Evolutionary conservation across 1,140 invertebrate species (phyloP), one percentile per base, ranked within the genome.

Genomic region (Penaeus indicus): DNA sequence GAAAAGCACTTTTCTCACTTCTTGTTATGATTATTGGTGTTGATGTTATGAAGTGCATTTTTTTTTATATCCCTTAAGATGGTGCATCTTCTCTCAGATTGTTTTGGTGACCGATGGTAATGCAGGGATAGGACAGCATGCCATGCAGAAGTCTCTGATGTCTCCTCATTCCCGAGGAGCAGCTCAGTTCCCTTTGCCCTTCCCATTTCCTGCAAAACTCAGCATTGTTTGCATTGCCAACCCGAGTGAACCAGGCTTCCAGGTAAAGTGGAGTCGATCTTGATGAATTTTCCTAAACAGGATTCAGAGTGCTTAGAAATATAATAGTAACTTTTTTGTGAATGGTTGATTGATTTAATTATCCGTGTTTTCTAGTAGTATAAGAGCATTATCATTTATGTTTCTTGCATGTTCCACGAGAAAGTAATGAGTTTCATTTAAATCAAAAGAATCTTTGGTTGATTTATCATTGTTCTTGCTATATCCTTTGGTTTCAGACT

Each of bases 161-260:
- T 86, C 88, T n/a, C 75, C 88, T 54, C 88, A 87, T 78, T 86
- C 88, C n/a, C 90, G 88, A 47, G 89, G 84, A 25, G 69, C 78
- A 27, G 86, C 89, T 16, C 72, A 91, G 88, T 95, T 96, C 92
- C 94, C 95, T 10, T 93, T 97, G 38, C 96, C 96, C 19, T 97
- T 97, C 92, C 94, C 95, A 21, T 97, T 96, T 93, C 96, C 96
- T 60, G 95, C 95, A 88, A 97, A 96, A 93, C 93, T 98, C 89
- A 95, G 96, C 92, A 92, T 97, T 19, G 93, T 97, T 61, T 95
- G 95, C 89, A 93, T 97, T 62, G 94, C 92, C 75, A 93, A 92
- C 89, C 91, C 92, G 13, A 92, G 91, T 90, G 93, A 94, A 67
- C 87, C 92, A 54, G 80, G 75, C 32, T 72, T 91, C 11, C 90